A percentile compares a stretch with the other conserved stretches of the same genome.
Evolutionary conservation across 2,797 vertebrate genomes (phyloP).

Genomic region (Protosalanx chinensis): DNA sequence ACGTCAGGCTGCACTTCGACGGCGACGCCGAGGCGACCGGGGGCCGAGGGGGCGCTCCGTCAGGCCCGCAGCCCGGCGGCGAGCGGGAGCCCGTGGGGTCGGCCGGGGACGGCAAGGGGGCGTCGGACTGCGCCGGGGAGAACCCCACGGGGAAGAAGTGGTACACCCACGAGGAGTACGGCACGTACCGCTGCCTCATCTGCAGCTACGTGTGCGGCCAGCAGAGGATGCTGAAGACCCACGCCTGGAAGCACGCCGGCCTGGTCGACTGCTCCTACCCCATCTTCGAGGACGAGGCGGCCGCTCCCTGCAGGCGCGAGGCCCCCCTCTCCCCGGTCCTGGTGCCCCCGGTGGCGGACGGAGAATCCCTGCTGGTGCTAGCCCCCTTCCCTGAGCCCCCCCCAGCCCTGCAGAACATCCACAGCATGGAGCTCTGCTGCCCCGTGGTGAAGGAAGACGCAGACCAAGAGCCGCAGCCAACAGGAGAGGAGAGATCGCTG

Average conservation of each 20-base stretch:
- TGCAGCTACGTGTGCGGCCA: conserved; percentile 96
- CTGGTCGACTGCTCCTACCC: conserved; percentile 95
- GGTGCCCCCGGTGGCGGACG: conserved; percentile 39
- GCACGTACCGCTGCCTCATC: conserved; percentile 92
- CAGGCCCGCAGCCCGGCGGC: background rate
- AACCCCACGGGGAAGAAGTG: conserved; percentile 80
- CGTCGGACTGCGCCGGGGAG: conserved; percentile 17
- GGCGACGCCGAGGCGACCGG: conserved; percentile 19
- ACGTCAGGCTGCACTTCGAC: conserved; percentile 81
- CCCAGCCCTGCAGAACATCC: conserved; percentile 55
- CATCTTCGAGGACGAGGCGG: conserved; percentile 88
- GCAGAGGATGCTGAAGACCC: conserved; percentile 95
- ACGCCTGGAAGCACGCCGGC: conserved; percentile 96
- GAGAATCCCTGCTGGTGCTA: conserved; percentile 58
- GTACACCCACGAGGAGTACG: conserved; percentile 91
- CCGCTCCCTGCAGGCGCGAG: conserved; percentile 62
- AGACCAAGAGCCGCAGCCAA: conserved; percentile 29
- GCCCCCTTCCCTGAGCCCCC: conserved; percentile 55
- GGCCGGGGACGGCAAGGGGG: background rate
- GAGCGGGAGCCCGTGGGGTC: conserved; percentile 33
- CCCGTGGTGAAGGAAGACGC: conserved; percentile 60
- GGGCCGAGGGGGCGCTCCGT: conserved; percentile 8
- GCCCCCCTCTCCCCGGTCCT: conserved; percentile 37
- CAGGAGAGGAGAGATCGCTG: conserved; percentile 44
- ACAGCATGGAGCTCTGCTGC: conserved; percentile 80